phyloP scores from a whole-genome alignment of 1,140 invertebrate genomes.

The Drosophila guanche region DNA sequence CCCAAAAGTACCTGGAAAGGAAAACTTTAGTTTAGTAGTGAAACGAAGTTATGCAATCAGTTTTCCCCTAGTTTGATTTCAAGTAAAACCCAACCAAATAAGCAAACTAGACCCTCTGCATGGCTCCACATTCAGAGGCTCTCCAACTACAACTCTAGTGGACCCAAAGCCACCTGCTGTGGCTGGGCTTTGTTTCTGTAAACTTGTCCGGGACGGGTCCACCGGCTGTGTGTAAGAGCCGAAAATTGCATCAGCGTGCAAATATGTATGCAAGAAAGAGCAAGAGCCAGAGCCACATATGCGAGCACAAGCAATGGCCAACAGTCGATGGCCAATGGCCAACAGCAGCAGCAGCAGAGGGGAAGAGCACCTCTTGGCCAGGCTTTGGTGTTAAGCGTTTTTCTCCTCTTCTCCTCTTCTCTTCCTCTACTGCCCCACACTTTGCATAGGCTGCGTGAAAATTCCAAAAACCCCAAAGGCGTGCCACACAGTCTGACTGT shows the following conservation, averaged over 20 bases:
- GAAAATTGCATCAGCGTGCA: slow-evolving; percentile 68
- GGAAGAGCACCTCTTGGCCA: too few relatives aligned
- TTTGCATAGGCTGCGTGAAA: slow-evolving; percentile 46
- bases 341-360: not conserved
- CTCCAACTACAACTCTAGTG: slow-evolving; percentile 11
- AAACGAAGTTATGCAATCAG: slow-evolving; percentile 29
- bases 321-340: slow-evolving; percentile 17
- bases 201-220: slow-evolving; percentile 20
- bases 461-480: slow-evolving; percentile 35
- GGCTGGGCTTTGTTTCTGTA: slow-evolving; percentile 31
- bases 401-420: slow-evolving; percentile 1
- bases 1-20: too few relatives aligned
- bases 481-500: slow-evolving; percentile 9
- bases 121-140: not conserved
- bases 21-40: not conserved
- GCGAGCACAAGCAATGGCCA: slow-evolving; percentile 15
- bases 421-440: not conserved
- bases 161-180: slow-evolving; percentile 36
- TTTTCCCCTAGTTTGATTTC: slow-evolving; percentile 13
- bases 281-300: slow-evolving; percentile 22
- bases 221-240: slow-evolving; percentile 2
- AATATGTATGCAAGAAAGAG: slow-evolving; percentile 41
- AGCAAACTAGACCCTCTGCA: slow-evolving; percentile 19
- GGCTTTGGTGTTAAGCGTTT: slow-evolving; percentile 59
- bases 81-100: slow-evolving; percentile 37